A percentile compares a stretch with the other conserved stretches of the same genome.
phyloP scores from a whole-genome alignment of 2,113 vertebrate genomes.

The Myanophis thanlyinensis region DNA sequence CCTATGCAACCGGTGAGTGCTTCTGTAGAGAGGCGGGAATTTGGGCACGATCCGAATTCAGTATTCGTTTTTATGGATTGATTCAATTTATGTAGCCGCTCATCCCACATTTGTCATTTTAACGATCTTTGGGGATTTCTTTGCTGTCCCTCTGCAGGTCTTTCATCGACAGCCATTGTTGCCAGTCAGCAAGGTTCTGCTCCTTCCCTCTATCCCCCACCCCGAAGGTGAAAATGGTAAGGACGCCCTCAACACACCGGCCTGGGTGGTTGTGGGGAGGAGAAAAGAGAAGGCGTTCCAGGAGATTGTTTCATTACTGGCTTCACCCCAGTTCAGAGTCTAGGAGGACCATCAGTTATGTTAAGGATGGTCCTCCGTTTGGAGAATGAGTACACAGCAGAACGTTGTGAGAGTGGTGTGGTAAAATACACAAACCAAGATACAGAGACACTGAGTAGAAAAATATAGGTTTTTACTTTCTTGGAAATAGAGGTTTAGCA shows the following conservation, averaged over 20 bases:
- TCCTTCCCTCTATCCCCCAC: conserved; percentile 86
- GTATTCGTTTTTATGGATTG: neutral
- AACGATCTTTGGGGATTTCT: neutral
- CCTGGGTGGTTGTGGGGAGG: neutral
- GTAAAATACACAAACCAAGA: too few species aligned
- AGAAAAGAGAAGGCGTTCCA: neutral
- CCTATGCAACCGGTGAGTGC: conserved; percentile 89
- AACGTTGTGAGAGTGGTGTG: too few species aligned
- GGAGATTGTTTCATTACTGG: neutral
- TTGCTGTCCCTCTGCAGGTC: conserved; percentile 68
- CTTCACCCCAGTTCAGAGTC: neutral
- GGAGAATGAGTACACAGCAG: too few species aligned
- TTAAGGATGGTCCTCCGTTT: too few species aligned
- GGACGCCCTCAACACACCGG: conserved; percentile 23
- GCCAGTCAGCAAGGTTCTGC: conserved; percentile 87
- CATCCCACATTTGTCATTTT: neutral
- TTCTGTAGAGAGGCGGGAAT: neutral
- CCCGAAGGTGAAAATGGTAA: conserved; percentile 97
- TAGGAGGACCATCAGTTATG: neutral
- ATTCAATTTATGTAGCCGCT: neutral
- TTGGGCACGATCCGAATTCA: neutral
- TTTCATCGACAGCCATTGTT: conserved; percentile 95
- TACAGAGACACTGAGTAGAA: too few species aligned
- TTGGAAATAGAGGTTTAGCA: too few species aligned
- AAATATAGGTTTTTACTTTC: too few species aligned